phyloP scores from a whole-genome alignment of 2,113 vertebrate species.

The Damaliscus lunatus region DNA sequence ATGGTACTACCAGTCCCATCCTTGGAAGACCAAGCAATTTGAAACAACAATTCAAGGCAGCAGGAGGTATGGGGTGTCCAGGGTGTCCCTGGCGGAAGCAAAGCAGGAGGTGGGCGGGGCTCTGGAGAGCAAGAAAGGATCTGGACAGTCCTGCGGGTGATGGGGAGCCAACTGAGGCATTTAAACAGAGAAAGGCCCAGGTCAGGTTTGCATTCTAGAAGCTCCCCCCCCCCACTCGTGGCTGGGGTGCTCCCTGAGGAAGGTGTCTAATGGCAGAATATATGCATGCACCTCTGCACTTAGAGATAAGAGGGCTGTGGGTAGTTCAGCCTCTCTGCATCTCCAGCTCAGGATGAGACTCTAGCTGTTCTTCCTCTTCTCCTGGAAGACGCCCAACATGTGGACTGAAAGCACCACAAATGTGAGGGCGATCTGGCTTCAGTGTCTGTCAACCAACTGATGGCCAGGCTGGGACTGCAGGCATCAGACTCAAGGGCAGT shows the following conservation, averaged over 20 bases:
- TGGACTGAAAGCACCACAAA: background rate
- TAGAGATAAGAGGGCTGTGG: background rate
- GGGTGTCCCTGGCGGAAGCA: rapidly evolving
- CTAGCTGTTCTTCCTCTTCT: background rate
- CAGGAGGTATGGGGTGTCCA: background rate
- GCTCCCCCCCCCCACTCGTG: rapidly evolving
- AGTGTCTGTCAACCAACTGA: background rate
- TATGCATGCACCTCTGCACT: background rate
- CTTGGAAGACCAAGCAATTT: background rate
- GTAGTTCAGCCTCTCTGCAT: background rate
- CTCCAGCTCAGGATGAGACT: too few relatives aligned
- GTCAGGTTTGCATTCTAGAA: background rate
- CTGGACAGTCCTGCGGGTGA: too few relatives aligned
- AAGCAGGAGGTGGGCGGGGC: rapidly evolving
- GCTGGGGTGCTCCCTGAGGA: background rate
- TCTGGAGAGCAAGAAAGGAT: background rate
- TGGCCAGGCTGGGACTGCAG: background rate
- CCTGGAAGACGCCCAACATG: background rate
- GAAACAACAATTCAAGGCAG: background rate
- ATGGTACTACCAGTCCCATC: background rate
- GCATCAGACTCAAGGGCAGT: background rate
- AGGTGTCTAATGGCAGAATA: background rate
- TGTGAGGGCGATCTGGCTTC: background rate
- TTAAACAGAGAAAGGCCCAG: background rate
- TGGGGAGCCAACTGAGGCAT: background rate